phyloP scores from a whole-genome alignment of 1,140 invertebrate genomes.

The Lasioglossum baleicum region DNA sequence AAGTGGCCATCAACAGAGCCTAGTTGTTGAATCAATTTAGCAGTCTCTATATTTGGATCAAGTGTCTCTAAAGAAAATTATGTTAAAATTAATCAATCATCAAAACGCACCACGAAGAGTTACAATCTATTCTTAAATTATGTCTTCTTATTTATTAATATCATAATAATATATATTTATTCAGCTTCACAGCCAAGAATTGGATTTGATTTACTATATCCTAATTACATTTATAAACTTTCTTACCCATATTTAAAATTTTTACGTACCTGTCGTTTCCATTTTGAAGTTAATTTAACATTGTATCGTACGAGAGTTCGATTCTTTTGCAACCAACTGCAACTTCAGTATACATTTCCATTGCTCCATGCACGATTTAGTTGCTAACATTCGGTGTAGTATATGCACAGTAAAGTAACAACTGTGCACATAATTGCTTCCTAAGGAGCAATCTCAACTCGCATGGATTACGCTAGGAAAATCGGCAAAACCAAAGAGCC shows the following conservation, averaged over 20 bases:
- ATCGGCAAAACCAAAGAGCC: constrained; percentile 51
- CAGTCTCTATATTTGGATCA: constrained; percentile 15
- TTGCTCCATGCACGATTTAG: background rate
- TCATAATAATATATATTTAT: too few species aligned
- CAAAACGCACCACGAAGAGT: background rate
- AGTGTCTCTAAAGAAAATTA: background rate
- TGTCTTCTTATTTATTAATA: too few species aligned
- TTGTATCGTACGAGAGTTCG: background rate
- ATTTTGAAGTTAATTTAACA: constrained; percentile 3
- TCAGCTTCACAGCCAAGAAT: too few species aligned
- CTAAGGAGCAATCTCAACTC: background rate
- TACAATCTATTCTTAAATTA: background rate
- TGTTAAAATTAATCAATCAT: background rate
- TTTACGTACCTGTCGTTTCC: constrained; percentile 8
- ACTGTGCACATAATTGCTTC: background rate
- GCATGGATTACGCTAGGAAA: constrained; percentile 63
- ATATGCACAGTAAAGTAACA: background rate
- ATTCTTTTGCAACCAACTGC: background rate
- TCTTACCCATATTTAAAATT: background rate
- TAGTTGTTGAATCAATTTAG: constrained; percentile 40
- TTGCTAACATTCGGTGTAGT: too few species aligned
- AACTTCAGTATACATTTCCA: background rate
- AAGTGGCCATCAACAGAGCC: constrained; percentile 37
- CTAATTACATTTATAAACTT: too few species aligned
- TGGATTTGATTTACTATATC: too few species aligned